Base-by-base conservation (phyloP, 2,113 vertebrate genomes). In the Thunnus thynnus region DNA sequence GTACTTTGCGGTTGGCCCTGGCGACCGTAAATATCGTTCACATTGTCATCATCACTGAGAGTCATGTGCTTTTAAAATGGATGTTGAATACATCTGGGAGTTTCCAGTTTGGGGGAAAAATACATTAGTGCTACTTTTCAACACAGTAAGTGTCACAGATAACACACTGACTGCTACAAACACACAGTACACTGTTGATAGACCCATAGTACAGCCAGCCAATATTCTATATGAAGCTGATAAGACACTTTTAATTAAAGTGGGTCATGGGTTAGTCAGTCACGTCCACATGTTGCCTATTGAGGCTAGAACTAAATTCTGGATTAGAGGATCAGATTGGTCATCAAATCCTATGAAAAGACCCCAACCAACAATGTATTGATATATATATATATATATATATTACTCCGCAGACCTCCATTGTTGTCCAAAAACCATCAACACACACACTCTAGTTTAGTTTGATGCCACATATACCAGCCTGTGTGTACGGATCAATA, bases 101-200 rank as follows among this genome's bases (percentile, higher is more conserved):
- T 36, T 13, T 10, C 47, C 58, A 46, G 57, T 63, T 62, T 20
- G n/a, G 0, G 32, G 75, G 7, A 51, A 54, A 22, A 27, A 66
- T 17, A 67, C 51, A 65, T 36, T 14, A 13, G 20, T 56, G 71
- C 54, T 55, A 67, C 67, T 47, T 58, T 72, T 77, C 46, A 82
- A 51, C 72, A 61, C 73, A 51, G 52, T 27, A 60, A 60, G 36
- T 66, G 50, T 50, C 78, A 63, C 36, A 76, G 41, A 50, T 58
- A 51, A 57, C 32, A 64, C 30, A 63, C 72, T 54, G 61, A 54
- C 61, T 73, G 62, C 55, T 66, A 74, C 61, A 77, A 22, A 82
- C 10, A 47, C 20, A 76, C 61, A 32, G 44, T 17, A 2, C 36
- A 65, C 52, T 3, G 63, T 56, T 9, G 36, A 41, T 63, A 30